Base-by-base conservation (phyloP, 2,113 vertebrate species). In the Pelodiscus sinensis region DNA sequence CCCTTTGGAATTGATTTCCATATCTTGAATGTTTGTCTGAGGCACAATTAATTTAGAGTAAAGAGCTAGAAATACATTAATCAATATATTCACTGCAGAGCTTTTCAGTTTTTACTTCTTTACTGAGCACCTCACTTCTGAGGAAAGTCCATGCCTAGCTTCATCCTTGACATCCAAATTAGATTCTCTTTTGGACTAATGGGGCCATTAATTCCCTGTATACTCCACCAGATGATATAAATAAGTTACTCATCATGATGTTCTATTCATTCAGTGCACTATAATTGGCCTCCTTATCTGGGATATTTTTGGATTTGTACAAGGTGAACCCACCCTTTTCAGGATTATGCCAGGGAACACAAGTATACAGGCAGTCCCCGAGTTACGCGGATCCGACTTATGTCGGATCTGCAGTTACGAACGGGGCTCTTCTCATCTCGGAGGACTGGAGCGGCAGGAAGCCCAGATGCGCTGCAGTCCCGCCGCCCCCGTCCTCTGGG, bases 201-300 rank as follows among this genome's bases (percentile, higher is more conserved):
- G 57, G 35, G 84, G 55, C 9, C 8, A 68, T 60, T 31, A 25
- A 58, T 18, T 22, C 65, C 83, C 58, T 87, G 10, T 84, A 92
- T 4, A 80, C 10, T 4, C n/a, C 65, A 65, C 21, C 11, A 92
- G 89, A 29, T 19, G 15, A 87, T 22, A 9, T 82, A 89, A 95
- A 50, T 2, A 81, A 14, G 16, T 18, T 71, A 71, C 9, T n/a
- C 65, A 71, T 71, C n/a, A 21, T 71, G 65, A 71, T 71, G 65
- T 71, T 44, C 31, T 2, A 27, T 55, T 85, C 52, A 38, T 79
- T 82, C 3, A 27, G 71, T 3, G 50, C 55, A 3, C 73, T 54
- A 50, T 52, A 94, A 78, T 79, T 73, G 62, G 11, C 81, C 56
- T 94, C 87, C 58, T 71, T 29, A 56, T 65, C 88, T 92, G n/a